phyloP scores from a whole-genome alignment of 1,140 invertebrate species.

The Philotrypesis tridentata region DNA sequence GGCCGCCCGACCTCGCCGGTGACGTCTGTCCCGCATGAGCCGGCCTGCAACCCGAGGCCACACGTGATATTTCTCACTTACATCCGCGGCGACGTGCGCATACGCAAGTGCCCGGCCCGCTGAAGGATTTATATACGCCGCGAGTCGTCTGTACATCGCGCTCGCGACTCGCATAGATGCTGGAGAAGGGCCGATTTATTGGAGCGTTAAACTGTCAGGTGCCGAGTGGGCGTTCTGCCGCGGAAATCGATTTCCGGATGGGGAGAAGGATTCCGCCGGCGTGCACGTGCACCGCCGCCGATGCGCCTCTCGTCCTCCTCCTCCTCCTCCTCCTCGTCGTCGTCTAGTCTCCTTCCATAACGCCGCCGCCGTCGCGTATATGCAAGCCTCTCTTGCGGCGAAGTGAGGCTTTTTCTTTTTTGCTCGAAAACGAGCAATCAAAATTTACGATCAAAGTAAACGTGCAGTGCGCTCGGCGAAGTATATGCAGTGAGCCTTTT shows the following conservation, averaged over 20 bases:
- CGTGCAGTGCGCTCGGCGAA: too few species aligned
- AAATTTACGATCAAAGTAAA: background rate
- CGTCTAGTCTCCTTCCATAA: too few species aligned
- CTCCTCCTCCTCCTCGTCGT: too few species aligned
- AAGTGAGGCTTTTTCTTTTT: too few species aligned
- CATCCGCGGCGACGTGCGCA: background rate
- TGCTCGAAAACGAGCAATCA: background rate
- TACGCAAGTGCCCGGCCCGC: background rate
- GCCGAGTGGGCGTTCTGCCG: background rate
- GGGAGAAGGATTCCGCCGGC: background rate
- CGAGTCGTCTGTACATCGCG: too few species aligned
- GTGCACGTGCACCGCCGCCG: too few species aligned
- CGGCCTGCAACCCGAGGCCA: too few species aligned
- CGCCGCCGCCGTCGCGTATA: too few species aligned
- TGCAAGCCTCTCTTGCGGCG: too few species aligned
- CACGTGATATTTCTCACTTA: background rate
- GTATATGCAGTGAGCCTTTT: background rate
- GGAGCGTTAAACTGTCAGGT: constrained; percentile 4
- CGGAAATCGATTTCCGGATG: background rate
- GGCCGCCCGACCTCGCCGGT: constrained; percentile 16
- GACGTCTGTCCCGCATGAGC: background rate
- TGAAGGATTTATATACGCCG: background rate
- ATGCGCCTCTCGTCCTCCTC: background rate
- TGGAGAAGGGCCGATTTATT: constrained; percentile 1
- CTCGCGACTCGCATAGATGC: background rate